These are phyloP conservation scores for Buphagus erythrorhynchus DNA, from an alignment of 2,797 vertebrate genomes.

Conservation along the genomic window DNA sequence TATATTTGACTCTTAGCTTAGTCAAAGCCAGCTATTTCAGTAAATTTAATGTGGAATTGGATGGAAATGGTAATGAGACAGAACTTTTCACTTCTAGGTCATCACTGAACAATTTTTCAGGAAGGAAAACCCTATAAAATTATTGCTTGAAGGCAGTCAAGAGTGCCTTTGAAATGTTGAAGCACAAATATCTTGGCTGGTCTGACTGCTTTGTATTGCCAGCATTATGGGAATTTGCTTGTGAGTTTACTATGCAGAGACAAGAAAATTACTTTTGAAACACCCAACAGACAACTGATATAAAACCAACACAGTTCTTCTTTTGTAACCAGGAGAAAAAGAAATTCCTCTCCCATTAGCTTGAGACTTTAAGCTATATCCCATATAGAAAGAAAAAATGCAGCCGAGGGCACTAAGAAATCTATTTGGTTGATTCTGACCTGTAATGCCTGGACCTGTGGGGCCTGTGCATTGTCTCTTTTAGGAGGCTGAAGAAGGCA, in stretches of 20 bases:
- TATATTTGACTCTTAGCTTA: conserved; percentile 7
- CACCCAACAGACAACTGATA: neutral
- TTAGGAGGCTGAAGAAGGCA: neutral
- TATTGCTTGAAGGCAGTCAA: conserved; percentile 23
- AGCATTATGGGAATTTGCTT: neutral
- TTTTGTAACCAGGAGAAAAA: neutral
- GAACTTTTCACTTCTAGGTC: conserved; percentile 42
- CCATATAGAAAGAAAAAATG: neutral
- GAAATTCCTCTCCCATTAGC: neutral
- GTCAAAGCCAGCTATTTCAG: conserved; percentile 12
- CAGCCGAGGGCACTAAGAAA: neutral
- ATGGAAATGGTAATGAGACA: conserved; percentile 34
- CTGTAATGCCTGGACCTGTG: neutral
- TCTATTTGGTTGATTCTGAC: neutral
- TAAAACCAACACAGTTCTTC: neutral
- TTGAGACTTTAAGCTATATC: neutral
- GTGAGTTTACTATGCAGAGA: conserved; percentile 12
- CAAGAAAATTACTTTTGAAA: conserved; percentile 40
- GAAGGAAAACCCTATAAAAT: conserved; percentile 33
- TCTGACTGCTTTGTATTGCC: conserved; percentile 5
- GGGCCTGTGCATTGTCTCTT: neutral
- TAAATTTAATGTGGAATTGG: conserved; percentile 4
- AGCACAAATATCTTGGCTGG: conserved; percentile 50
- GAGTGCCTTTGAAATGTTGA: conserved; percentile 1
- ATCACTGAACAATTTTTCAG: conserved; percentile 35